Evolutionary conservation across 2,797 vertebrate species (phyloP).

Genomic region (Natrix natrix): DNA sequence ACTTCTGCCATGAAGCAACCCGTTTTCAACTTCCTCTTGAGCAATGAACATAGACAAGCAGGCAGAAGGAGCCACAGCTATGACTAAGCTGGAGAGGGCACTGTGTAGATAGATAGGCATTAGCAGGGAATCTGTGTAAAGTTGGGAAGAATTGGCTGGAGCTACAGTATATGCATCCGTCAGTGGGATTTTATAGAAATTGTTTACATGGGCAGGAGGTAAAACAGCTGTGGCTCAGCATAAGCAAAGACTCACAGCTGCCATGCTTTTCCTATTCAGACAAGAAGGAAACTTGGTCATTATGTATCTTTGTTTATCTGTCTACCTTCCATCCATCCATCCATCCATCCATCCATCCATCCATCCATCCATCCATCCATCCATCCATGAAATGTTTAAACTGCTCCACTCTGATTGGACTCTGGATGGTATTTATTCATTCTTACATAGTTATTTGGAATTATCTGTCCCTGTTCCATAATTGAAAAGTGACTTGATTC

Average conservation of each 20-base stretch:
- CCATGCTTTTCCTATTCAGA: neutral
- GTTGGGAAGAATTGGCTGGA: neutral
- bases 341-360: neutral
- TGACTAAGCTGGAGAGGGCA: neutral
- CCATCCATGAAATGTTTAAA: neutral
- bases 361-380: neutral
- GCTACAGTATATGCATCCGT: neutral
- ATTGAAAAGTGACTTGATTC: neutral
- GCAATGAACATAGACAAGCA: neutral
- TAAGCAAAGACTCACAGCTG: neutral
- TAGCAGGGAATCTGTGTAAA: neutral
- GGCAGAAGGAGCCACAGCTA: neutral
- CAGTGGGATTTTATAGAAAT: neutral
- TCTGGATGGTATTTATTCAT: neutral
- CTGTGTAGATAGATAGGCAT: neutral
- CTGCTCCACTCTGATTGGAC: neutral
- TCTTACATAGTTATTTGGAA: neutral
- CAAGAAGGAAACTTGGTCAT: neutral
- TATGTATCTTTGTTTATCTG: neutral
- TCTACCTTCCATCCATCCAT: neutral
- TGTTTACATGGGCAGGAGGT: neutral
- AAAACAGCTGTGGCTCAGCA: neutral
- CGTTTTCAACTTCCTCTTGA: constrained; percentile 21
- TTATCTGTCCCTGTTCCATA: neutral
- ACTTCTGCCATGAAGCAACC: constrained; percentile 1